Percentiles rank a stretch among this genome's conserved stretches.
Evolutionary conservation across 2,113 vertebrate genomes (phyloP).

Genomic region (Myotis yumanensis): DNA sequence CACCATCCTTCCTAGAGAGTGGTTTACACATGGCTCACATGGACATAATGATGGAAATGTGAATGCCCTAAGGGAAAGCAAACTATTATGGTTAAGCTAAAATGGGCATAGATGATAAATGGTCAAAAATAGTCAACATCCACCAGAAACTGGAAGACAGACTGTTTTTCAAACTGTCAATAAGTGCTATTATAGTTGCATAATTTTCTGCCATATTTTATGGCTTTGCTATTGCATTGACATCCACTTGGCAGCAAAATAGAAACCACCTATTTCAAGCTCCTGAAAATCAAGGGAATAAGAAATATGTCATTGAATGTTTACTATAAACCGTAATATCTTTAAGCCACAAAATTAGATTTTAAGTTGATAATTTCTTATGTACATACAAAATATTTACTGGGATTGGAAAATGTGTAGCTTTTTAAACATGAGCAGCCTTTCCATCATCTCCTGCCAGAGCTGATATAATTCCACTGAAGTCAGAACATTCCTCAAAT

Average conservation of each 20-base stretch:
- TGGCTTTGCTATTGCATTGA: neutral
- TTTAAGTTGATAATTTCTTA: neutral
- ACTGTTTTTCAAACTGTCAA: neutral
- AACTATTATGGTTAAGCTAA: neutral
- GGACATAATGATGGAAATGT: neutral
- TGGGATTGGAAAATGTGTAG: neutral
- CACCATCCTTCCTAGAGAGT: neutral
- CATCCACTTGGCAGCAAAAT: neutral
- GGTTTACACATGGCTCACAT: neutral
- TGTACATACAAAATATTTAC: neutral
- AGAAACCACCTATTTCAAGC: neutral
- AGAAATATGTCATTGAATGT: neutral
- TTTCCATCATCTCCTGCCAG: neutral
- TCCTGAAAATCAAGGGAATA: constrained; percentile 8
- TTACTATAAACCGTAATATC: neutral
- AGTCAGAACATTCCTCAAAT: neutral
- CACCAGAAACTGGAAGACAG: neutral
- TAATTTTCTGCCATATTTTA: neutral
- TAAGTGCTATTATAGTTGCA: neutral
- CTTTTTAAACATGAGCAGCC: neutral
- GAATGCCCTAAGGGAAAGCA: neutral
- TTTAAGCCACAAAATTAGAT: neutral
- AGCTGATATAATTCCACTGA: neutral
- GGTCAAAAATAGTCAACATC: neutral
- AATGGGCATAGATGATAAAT: neutral